These are phyloP conservation scores for Tyrannus savana DNA, from an alignment of 2,113 vertebrate species.

Conservation along the genomic window DNA sequence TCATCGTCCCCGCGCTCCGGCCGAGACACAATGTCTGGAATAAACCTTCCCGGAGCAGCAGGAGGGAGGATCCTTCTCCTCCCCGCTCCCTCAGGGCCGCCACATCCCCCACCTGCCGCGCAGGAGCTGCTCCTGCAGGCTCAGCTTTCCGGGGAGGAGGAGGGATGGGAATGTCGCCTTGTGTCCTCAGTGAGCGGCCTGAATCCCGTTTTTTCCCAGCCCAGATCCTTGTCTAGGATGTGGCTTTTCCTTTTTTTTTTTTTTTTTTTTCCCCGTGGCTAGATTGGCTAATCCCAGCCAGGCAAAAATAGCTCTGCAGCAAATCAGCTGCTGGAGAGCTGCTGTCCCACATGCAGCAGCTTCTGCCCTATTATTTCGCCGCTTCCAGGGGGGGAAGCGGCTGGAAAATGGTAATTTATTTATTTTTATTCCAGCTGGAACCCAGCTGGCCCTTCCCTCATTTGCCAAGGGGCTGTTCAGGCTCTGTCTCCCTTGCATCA, in stretches of 20 bases:
- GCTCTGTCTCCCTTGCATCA: not conserved
- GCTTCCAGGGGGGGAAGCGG: not conserved
- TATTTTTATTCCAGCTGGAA: not conserved
- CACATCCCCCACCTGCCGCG: not conserved
- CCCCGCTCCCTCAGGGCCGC: not conserved
- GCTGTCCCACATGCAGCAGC: conserved; percentile 35
- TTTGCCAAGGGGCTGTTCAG: not conserved
- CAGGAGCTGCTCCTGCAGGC: not conserved
- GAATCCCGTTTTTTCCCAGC: not conserved
- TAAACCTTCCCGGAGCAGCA: not conserved
- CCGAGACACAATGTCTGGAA: not conserved
- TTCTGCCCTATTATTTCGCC: not conserved
- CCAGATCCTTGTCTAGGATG: not conserved
- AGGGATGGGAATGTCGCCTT: not conserved
- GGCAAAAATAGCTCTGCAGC: conserved; percentile 55
- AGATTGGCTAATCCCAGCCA: conserved; percentile 17
- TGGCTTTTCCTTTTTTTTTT: not conserved
- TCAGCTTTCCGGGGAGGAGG: not conserved
- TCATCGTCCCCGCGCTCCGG: not conserved
- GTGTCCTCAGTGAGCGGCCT: not conserved
- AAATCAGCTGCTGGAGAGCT: not conserved
- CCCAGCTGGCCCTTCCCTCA: not conserved
- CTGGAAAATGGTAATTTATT: not conserved
- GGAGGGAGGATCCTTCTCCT: not conserved
- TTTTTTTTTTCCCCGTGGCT: not conserved